Evolutionary conservation across 2,797 vertebrate species (phyloP).

Genomic region (Acomys russatus): DNA sequence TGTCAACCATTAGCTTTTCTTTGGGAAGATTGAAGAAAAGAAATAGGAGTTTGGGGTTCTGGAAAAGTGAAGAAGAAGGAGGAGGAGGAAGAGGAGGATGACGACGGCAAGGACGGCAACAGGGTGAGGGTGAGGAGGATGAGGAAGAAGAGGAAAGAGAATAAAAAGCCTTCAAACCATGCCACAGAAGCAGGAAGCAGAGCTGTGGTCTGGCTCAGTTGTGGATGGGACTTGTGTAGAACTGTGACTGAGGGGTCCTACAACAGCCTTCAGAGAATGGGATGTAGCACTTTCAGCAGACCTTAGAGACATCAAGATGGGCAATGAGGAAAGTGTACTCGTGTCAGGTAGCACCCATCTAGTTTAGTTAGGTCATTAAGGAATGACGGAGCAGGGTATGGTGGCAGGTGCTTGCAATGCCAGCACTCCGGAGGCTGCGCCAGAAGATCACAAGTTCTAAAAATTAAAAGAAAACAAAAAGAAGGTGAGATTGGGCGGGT

Average conservation of each 20-base stretch:
- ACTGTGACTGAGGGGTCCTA: background rate
- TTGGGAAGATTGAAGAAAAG: background rate
- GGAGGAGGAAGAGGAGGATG: background rate
- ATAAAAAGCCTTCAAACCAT: background rate
- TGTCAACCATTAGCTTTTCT: background rate
- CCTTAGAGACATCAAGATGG: background rate
- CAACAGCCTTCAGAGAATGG: background rate
- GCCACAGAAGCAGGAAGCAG: background rate
- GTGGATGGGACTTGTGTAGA: background rate
- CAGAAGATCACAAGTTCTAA: background rate
- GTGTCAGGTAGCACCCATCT: background rate
- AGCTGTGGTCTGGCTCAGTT: too few relatives aligned
- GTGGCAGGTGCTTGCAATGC: background rate
- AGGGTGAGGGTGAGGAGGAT: background rate
- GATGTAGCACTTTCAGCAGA: background rate
- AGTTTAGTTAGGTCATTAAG: background rate
- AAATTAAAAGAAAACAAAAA: background rate
- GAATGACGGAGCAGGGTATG: background rate
- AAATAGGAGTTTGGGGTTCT: background rate
- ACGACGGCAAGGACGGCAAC: background rate
- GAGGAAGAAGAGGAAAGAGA: background rate
- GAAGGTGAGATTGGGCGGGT: background rate
- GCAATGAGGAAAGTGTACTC: background rate
- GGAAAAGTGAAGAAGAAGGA: background rate
- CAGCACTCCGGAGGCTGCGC: background rate